These are phyloP conservation scores for Aldrovandia affinis DNA, from an alignment of 2,797 vertebrate genomes.

Conservation along the genomic window DNA sequence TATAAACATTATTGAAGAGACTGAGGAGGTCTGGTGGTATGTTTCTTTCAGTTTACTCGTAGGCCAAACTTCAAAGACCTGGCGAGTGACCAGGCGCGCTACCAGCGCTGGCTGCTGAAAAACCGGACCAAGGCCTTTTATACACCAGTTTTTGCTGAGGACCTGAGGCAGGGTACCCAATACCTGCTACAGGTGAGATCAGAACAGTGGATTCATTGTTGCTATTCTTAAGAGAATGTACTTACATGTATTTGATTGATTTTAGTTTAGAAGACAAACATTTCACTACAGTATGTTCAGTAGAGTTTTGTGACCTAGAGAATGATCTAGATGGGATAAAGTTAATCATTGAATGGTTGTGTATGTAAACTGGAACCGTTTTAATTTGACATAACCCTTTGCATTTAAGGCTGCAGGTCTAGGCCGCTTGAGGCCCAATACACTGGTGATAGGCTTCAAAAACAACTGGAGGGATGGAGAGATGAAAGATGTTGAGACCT, in stretches of 20 bases:
- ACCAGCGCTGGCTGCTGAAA: conserved; percentile 94
- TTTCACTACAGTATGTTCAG: neutral
- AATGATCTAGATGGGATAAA: too few species aligned
- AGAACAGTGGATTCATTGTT: neutral
- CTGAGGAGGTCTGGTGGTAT: too few species aligned
- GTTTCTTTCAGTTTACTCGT: conserved; percentile 81
- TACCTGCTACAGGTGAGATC: conserved; percentile 90
- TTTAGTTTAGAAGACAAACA: too few species aligned
- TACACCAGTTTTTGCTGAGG: conserved; percentile 90
- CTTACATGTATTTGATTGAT: neutral
- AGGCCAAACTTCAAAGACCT: conserved; percentile 94
- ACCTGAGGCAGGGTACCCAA: conserved; percentile 89
- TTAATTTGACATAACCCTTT: neutral
- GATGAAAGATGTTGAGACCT: conserved; percentile 94
- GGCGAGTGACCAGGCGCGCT: conserved; percentile 83
- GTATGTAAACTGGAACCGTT: neutral
- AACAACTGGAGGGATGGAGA: conserved; percentile 91
- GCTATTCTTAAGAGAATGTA: neutral
- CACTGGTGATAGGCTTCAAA: conserved; percentile 94
- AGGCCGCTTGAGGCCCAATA: conserved; percentile 93
- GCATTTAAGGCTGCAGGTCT: conserved; percentile 87
- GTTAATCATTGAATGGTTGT: neutral
- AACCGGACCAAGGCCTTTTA: conserved; percentile 96
- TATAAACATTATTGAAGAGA: neutral
- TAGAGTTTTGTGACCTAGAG: neutral